Base-by-base conservation (phyloP, 1,140 invertebrate species). In the Dreissena polymorpha region DNA sequence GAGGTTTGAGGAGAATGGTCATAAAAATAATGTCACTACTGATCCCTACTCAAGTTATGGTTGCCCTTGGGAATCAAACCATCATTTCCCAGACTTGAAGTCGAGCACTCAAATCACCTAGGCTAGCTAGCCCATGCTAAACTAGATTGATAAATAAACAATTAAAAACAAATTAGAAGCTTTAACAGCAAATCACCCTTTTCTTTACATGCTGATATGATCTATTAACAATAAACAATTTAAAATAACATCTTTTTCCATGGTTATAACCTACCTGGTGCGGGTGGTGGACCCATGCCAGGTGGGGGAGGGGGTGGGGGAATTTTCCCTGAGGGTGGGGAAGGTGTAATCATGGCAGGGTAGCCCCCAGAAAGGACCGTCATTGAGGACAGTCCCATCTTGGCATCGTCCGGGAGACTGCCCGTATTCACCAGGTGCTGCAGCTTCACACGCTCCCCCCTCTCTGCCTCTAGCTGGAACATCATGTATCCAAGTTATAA, bases 391-490 rank as follows among this genome's bases (percentile, higher is more conserved):
- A 94, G 84, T 18, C 92, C 92, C 86, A 96, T 96, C 94, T 98
- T 98, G 0, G 97, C 96, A 92, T 98, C 97, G 93, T 98, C 97
- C 55, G 97, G 97, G 89, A 98, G 95, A 93, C 96, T 97, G 63
- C 93, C 93, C 63, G 97, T 97, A 88, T 95, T 96, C 21, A 98
- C 96, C 71, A 98, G 94, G 86, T 96, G 95, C 92, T 98, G 97
- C 73, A 98, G 94, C 64, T 97, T 95, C 73, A 95, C 94, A 80
- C 97, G 94, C 91, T 98, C 97, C 23, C 95, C 95, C 86, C 97
- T 95, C 91, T 98, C 97, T 89, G 95, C 96, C 63, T 95, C 95
- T n/a, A 97, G 91, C 94, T 97, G 94, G 39, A 39, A 39, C 2
- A 39, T 39, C 39, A 8, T 39, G 39, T 39, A 8, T 39, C 39